These are phyloP conservation scores for Apostichopus californicus DNA, from an alignment of 35 echinoderm and acorn worm genomes.

Conservation along the genomic window DNA sequence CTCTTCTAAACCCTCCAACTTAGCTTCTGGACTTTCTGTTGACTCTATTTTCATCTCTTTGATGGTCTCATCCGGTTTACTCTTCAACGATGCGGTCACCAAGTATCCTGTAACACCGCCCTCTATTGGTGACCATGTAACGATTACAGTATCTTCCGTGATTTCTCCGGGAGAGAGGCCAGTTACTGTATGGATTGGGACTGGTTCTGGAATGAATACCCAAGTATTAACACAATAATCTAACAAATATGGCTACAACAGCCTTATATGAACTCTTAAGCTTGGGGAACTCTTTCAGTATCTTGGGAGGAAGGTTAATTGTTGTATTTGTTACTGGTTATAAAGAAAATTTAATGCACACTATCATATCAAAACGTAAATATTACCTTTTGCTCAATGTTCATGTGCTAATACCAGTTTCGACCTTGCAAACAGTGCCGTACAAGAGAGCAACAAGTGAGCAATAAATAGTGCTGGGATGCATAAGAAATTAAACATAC, in stretches of 20 bases:
- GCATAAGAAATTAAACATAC: no score
- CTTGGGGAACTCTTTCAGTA: no score
- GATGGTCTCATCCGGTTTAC: background rate
- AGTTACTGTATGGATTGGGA: background rate
- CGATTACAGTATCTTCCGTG: background rate
- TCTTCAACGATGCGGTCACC: constrained; percentile 1
- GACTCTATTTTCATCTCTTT: constrained; percentile 12
- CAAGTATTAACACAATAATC: background rate
- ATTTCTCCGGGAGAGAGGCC: constrained; percentile 7
- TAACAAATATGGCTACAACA: background rate
- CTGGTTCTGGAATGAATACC: constrained; percentile 15
- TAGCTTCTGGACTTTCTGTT: constrained; percentile 8
- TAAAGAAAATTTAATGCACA: no score
- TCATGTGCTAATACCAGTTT: no score
- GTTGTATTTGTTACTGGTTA: no score
- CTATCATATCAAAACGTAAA: no score
- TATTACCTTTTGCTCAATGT: no score
- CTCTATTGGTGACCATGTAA: constrained; percentile 17
- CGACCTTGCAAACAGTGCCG: no score
- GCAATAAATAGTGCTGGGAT: no score
- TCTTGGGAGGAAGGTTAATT: no score
- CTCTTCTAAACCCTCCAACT: constrained; percentile 15
- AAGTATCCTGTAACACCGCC: background rate
- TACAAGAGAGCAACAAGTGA: no score
- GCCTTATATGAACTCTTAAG: no score